Evolutionary conservation across 2,888 invertebrate species (phyloP).

Genomic region (Thalpophila matura): DNA sequence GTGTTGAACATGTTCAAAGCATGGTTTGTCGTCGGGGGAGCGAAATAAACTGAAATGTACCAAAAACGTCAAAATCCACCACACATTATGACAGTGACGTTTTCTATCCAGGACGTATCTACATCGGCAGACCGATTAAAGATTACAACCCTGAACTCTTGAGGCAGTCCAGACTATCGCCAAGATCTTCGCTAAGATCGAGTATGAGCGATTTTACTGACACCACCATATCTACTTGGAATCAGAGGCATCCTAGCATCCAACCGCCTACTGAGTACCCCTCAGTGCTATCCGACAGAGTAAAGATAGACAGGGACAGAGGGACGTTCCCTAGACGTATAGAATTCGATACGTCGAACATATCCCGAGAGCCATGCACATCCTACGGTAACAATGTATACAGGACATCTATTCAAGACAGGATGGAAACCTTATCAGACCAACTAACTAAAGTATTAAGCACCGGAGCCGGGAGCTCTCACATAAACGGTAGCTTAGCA

Average conservation of each 20-base stretch:
- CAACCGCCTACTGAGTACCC: constrained; percentile 82
- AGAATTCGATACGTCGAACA: constrained; percentile 84
- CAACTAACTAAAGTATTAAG: constrained; percentile 86
- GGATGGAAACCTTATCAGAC: constrained; percentile 84
- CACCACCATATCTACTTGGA: constrained; percentile 88
- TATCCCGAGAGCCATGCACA: constrained; percentile 78
- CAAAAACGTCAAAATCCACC: constrained; percentile 56
- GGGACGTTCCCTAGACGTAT: constrained; percentile 80
- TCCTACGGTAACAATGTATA: constrained; percentile 83
- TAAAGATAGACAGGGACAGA: constrained; percentile 83
- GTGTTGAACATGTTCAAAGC: constrained; percentile 75
- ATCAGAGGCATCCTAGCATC: constrained; percentile 75
- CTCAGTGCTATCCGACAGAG: constrained; percentile 84
- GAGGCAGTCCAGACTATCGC: constrained; percentile 81
- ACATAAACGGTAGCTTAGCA: constrained; percentile 86
- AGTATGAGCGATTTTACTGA: constrained; percentile 89
- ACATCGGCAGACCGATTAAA: constrained; percentile 85
- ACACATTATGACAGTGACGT: constrained; percentile 64
- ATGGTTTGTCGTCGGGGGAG: constrained; percentile 76
- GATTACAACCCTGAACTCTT: constrained; percentile 87
- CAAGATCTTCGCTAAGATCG: constrained; percentile 86
- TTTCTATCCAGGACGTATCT: constrained; percentile 81
- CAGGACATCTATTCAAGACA: constrained; percentile 76
- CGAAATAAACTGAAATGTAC: constrained; percentile 90
- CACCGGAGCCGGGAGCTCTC: constrained; percentile 85